Conservation (phyloP, 2,113 vertebrate genomes). For the Rhizomys pruinosus region DNA sequence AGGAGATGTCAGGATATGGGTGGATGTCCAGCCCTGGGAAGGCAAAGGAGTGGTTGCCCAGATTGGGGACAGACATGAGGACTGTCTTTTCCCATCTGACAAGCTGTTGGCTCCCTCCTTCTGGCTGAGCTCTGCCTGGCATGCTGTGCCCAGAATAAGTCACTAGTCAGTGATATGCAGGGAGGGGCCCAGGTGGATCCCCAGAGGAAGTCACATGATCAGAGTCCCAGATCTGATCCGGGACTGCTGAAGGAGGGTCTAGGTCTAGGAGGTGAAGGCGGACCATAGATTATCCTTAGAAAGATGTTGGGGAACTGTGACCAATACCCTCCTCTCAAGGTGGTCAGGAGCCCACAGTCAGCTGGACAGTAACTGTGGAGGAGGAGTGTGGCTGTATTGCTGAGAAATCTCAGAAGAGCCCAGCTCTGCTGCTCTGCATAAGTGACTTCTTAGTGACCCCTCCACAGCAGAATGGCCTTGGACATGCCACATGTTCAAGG, state of each 20-base stretch:
- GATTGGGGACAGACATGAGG: not conserved
- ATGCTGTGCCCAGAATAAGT: not conserved
- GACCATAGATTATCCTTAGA: slow-evolving; percentile 87
- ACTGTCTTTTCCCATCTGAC: slow-evolving; percentile 79
- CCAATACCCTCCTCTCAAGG: slow-evolving; percentile 81
- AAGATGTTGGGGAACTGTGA: slow-evolving; percentile 84
- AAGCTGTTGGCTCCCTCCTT: slow-evolving; percentile 29
- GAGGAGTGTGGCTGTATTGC: not conserved
- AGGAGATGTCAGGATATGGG: slow-evolving; percentile 76
- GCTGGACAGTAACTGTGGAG: slow-evolving; percentile 58
- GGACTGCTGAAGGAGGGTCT: slow-evolving; percentile 84
- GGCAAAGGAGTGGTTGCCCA: slow-evolving; percentile 59
- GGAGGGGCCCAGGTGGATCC: slow-evolving; percentile 40
- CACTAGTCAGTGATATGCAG: not conserved
- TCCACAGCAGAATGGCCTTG: too few species aligned
- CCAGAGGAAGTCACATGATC: slow-evolving; percentile 85
- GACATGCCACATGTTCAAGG: not conserved
- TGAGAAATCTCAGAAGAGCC: not conserved
- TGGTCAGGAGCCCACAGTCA: slow-evolving; percentile 81
- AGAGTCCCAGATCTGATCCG: slow-evolving; percentile 75
- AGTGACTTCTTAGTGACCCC: not conserved
- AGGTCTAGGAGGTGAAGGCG: slow-evolving; percentile 86
- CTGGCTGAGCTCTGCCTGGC: not conserved
- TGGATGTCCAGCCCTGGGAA: slow-evolving; percentile 82
- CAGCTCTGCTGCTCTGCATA: too few species aligned